Evolutionary conservation across 2,888 invertebrate species (phyloP).

Genomic region (Criorhina ranunculi): DNA sequence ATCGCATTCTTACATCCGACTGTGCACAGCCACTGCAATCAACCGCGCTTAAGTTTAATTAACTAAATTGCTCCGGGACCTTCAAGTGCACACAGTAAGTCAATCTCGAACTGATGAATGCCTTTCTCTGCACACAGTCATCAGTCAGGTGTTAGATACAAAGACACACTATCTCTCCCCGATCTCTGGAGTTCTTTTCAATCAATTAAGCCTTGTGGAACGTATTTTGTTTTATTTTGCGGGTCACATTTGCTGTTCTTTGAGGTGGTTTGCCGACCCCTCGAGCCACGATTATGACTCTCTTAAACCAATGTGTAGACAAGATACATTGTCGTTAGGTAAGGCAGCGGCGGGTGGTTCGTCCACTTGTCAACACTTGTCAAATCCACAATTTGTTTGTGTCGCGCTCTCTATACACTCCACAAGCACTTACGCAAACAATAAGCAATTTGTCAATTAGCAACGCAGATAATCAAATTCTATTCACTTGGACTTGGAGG

Average conservation of each 20-base stretch:
- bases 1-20: constrained; percentile 25
- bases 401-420: not conserved
- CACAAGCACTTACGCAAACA: constrained; percentile 5
- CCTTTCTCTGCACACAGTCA: constrained; percentile 7
- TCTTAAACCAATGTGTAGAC: not conserved
- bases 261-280: constrained; percentile 18
- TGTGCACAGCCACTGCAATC: constrained; percentile 9
- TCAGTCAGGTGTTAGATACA: constrained; percentile 6
- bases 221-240: constrained; percentile 5
- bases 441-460: constrained; percentile 32
- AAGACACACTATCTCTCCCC: not conserved
- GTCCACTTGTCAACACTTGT: constrained; percentile 28
- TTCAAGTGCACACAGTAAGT: constrained; percentile 40
- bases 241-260: constrained; percentile 17
- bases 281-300: constrained; percentile 11
- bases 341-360: not conserved
- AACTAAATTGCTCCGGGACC: constrained; percentile 49
- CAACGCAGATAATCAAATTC: constrained; percentile 16
- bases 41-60: constrained; percentile 41
- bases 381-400: constrained; percentile 4
- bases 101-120: constrained; percentile 1
- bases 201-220: constrained; percentile 3
- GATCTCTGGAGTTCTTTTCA: constrained; percentile 14
- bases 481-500: not conserved
- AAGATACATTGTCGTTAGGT: not conserved